Evolutionary conservation across 1,140 invertebrate species (phyloP).

Genomic region (Asbolus verrucosus): DNA sequence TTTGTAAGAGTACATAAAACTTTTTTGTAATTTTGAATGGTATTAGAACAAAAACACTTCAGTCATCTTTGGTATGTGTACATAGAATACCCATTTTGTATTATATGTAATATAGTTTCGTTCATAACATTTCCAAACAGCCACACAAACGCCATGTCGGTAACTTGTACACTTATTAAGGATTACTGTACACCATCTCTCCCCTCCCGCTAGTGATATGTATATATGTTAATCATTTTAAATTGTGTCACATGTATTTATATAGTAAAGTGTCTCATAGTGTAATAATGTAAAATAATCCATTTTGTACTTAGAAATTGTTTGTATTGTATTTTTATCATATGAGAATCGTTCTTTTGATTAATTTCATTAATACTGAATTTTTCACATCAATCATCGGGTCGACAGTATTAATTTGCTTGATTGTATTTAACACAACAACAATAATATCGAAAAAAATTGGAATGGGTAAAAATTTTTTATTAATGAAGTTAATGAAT

Average conservation of each 20-base stretch:
- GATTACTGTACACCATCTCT: slow-evolving; percentile 53
- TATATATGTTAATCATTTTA: slow-evolving; percentile 62
- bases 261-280: slow-evolving; percentile 61
- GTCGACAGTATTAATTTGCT: slow-evolving; percentile 10
- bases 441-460: not conserved
- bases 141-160: slow-evolving; percentile 46
- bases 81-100: slow-evolving; percentile 61
- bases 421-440: not conserved
- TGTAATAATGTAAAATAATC: slow-evolving; percentile 62
- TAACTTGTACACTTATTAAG: slow-evolving; percentile 55
- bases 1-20: slow-evolving; percentile 36
- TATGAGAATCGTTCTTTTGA: slow-evolving; percentile 45
- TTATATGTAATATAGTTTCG: slow-evolving; percentile 66
- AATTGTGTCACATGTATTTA: slow-evolving; percentile 61
- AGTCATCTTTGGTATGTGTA: slow-evolving; percentile 61
- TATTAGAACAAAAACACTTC: slow-evolving; percentile 50
- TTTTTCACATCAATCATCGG: slow-evolving; percentile 13
- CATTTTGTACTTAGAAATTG: slow-evolving; percentile 62
- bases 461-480: not conserved
- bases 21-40: slow-evolving; percentile 47
- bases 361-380: not conserved
- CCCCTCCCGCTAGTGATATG: slow-evolving; percentile 60
- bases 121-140: slow-evolving; percentile 63
- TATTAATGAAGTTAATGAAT: slow-evolving; percentile 5
- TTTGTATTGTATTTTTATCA: slow-evolving; percentile 55